phyloP scores from a whole-genome alignment of 2,113 vertebrate genomes.

The Cochlearius cochlearius region DNA sequence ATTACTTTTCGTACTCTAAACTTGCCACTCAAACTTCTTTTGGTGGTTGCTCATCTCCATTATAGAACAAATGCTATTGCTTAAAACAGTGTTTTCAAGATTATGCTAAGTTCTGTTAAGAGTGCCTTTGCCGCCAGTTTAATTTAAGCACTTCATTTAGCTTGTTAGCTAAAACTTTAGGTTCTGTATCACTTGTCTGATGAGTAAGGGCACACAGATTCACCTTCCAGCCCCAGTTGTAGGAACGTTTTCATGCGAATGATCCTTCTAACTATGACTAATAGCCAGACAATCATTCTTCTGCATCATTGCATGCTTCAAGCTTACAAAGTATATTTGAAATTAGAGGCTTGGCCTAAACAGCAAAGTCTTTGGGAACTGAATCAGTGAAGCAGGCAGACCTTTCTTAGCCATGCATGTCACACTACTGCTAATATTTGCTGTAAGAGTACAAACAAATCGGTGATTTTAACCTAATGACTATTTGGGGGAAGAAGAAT shows the following conservation, averaged over 20 bases:
- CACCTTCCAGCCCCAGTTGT: neutral
- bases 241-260: neutral
- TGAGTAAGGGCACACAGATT: neutral
- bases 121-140: neutral
- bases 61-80: neutral
- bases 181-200: neutral
- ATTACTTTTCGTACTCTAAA: neutral
- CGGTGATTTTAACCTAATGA: neutral
- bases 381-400: neutral
- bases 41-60: neutral
- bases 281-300: neutral
- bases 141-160: neutral
- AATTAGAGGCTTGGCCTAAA: neutral
- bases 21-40: neutral
- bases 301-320: neutral
- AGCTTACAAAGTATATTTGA: neutral
- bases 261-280: neutral
- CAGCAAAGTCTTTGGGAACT: neutral
- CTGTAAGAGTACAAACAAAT: neutral
- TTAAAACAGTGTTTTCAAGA: neutral
- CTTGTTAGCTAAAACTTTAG: neutral
- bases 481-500: neutral
- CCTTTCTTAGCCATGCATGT: neutral
- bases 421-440: neutral
- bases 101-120: neutral